These are phyloP conservation scores for Corticium candelabrum DNA, from an alignment of 37 sponge, comb jelly and placozoan species.

Conservation along the genomic window DNA sequence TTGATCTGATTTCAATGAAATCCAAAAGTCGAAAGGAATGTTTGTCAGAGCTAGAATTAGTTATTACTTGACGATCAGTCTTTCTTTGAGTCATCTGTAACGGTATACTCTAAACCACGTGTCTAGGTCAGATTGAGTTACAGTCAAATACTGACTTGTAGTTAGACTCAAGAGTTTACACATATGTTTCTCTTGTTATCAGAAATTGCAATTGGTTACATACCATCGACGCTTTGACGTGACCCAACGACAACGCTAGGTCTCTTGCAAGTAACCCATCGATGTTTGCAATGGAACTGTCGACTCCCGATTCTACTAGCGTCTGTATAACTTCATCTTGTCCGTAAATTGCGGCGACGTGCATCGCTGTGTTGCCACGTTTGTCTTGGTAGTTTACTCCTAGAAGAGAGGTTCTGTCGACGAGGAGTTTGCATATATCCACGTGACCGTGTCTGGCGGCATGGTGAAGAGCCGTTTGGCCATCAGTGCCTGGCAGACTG, in stretches of 20 bases:
- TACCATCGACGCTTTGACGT: not conserved
- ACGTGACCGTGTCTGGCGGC: conserved; percentile 1
- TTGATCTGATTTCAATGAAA: no score
- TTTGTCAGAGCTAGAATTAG: no score
- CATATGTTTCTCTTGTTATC: no score
- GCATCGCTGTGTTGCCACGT: not conserved
- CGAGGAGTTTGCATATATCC: not conserved
- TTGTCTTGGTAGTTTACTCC: not conserved
- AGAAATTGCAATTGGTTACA: no score
- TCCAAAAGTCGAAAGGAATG: no score
- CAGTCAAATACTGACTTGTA: no score
- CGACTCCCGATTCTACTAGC: not conserved
- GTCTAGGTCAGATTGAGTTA: no score
- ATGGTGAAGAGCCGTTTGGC: not conserved
- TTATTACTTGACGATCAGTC: no score
- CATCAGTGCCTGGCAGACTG: not conserved
- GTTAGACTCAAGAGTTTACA: no score
- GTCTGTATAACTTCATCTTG: not conserved
- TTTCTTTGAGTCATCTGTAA: no score
- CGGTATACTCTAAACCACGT: no score
- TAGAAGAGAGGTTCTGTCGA: not conserved
- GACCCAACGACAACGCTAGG: not conserved
- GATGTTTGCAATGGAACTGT: not conserved
- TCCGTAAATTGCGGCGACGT: conserved; percentile 3
- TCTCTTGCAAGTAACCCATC: not conserved